phyloP scores from a whole-genome alignment of 2,797 vertebrate species.

The Enoplosus armatus region DNA sequence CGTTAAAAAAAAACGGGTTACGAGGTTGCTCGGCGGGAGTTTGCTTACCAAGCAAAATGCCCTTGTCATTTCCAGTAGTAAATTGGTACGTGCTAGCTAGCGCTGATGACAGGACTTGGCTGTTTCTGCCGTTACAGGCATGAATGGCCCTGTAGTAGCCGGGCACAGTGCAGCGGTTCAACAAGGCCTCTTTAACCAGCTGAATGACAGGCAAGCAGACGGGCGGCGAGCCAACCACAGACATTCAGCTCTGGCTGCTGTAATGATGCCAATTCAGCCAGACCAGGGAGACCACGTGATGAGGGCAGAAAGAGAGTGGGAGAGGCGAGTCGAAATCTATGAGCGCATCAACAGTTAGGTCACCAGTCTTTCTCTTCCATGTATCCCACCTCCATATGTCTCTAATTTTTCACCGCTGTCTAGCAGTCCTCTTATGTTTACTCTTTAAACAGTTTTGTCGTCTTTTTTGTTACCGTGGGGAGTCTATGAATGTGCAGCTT shows the following conservation, averaged over 20 bases:
- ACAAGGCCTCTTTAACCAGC: slow-evolving; percentile 79
- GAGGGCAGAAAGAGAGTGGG: slow-evolving; percentile 38
- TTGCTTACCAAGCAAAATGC: slow-evolving; percentile 71
- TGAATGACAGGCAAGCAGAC: slow-evolving; percentile 78
- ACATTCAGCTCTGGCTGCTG: slow-evolving; percentile 72
- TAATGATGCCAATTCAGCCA: slow-evolving; percentile 70
- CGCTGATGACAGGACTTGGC: slow-evolving; percentile 70
- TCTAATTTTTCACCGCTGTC: slow-evolving; percentile 34
- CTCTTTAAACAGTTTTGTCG: slow-evolving; percentile 41
- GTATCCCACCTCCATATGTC: slow-evolving; percentile 28
- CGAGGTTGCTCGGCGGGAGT: slow-evolving; percentile 46
- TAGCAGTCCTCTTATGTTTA: slow-evolving; percentile 5
- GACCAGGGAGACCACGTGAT: slow-evolving; percentile 63
- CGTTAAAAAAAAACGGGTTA: slow-evolving; percentile 50
- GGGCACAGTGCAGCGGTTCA: slow-evolving; percentile 74
- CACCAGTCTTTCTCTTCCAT: slow-evolving; percentile 36
- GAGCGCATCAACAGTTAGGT: slow-evolving; percentile 52
- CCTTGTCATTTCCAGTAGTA: slow-evolving; percentile 62
- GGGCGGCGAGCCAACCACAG: slow-evolving; percentile 71
- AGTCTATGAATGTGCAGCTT: slow-evolving; percentile 40
- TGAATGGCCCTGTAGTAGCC: slow-evolving; percentile 77
- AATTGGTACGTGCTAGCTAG: slow-evolving; percentile 66
- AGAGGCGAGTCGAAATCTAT: slow-evolving; percentile 38
- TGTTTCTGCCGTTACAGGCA: slow-evolving; percentile 67
- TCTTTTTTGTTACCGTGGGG: slow-evolving; percentile 43